Base-by-base conservation (phyloP, 1,140 invertebrate species). In the Brachionus koreanus region DNA sequence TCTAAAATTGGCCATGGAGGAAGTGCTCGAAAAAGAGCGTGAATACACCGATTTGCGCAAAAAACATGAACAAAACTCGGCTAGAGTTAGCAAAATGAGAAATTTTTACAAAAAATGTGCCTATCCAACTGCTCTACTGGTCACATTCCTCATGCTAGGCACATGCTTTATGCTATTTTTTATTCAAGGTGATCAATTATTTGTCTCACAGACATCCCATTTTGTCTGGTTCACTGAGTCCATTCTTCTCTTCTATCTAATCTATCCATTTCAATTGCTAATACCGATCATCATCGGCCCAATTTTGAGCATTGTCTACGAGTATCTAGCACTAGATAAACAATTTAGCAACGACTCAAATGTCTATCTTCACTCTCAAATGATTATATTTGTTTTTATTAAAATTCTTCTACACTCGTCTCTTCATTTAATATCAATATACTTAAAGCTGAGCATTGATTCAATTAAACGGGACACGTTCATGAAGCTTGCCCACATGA, bases 211-310 rank as follows among this genome's bases (percentile, higher is more conserved):
- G 37, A 39, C 65, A 69, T 39, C 65, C 29, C 69, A 74, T 74
- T 74, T 74, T 46, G 25, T 74, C 19, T 74, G 69, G 69, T 74
- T 74, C 16, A 46, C 19, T 10, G 19, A 74, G 7, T 10, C 69
- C 3, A 61, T 57, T 42, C 13, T 79, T 0, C 76, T 79, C 4
- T 7, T 65, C 29, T 79, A 79, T 29, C 61, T 79, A 12, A 79
- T 79, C 25, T 79, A 61, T 79, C 76, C 76, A 61, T 79, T 79
- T 65, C 76, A 79, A 16, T 33, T 61, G 23, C 19, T 57, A 29
- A 61, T 79, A 16, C 61, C 76, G 19, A 61, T 79, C 10, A 16
- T 29, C 6, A 6, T 39, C 3, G 49, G 46, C 13, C 7, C 35
- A 3, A 23, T 5, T 5, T 25, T 79, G 5, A 79, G 49, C 19